Conservation (phyloP, 2,797 vertebrate genomes). For the Rousettus madagascariensis region DNA sequence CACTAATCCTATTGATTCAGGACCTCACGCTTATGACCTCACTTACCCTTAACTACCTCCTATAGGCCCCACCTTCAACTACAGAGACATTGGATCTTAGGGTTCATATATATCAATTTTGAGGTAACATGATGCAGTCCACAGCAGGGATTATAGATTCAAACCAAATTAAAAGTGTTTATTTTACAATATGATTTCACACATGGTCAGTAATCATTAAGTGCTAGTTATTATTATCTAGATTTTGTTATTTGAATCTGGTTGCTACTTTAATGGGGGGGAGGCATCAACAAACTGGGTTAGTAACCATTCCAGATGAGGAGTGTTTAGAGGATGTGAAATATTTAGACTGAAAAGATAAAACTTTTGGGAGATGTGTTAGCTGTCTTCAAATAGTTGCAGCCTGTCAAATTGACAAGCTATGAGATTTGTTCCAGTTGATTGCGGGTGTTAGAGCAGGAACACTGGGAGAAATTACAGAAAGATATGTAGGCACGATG, state of each 20-base stretch:
- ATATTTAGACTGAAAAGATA: neutral
- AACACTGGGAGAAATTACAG: no score
- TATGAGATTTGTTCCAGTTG: neutral
- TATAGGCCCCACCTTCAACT: neutral
- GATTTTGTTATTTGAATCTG: neutral
- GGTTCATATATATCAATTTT: neutral
- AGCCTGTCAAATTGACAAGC: neutral
- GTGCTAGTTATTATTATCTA: no score
- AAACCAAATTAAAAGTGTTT: neutral
- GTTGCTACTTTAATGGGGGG: neutral
- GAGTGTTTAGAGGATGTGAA: neutral
- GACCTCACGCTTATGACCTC: neutral
- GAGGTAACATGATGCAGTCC: neutral
- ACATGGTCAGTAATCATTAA: no score
- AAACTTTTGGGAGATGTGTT: neutral
- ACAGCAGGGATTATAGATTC: neutral
- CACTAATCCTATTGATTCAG: neutral
- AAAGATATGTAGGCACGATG: no score
- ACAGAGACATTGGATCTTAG: no score
- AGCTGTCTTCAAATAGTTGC: neutral
- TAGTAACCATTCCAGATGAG: neutral
- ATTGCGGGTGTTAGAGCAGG: neutral
- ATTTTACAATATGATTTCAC: neutral
- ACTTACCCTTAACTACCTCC: neutral
- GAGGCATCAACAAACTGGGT: neutral